Evolutionary conservation across 2,797 vertebrate genomes (phyloP).

Genomic region (Pangasius mekongensis): DNA sequence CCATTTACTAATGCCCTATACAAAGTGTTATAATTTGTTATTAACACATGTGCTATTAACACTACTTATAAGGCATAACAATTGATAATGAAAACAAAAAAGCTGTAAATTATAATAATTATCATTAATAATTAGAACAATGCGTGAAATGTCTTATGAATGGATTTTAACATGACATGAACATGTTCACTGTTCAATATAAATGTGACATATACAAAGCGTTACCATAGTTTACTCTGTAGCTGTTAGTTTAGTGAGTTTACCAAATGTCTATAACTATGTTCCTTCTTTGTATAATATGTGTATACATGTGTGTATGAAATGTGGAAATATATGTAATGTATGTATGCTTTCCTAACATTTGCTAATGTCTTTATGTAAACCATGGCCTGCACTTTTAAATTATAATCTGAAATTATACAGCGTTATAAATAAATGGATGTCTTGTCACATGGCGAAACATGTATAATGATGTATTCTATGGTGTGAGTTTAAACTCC

Average conservation of each 20-base stretch:
- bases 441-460: not conserved
- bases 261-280: not conserved
- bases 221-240: not conserved
- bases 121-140: not conserved
- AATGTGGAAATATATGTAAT: not conserved
- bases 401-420: not conserved
- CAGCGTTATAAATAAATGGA: not conserved
- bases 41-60: not conserved
- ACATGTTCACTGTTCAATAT: not conserved
- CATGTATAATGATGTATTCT: conserved; percentile 37
- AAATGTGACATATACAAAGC: not conserved
- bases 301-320: not conserved
- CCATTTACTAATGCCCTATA: not conserved
- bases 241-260: not conserved
- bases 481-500: conserved; percentile 12
- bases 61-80: not conserved
- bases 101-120: not conserved
- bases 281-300: not conserved
- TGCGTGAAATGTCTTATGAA: not conserved
- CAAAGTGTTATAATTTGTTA: not conserved
- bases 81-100: not conserved
- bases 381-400: not conserved
- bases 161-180: not conserved
- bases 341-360: not conserved
- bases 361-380: not conserved